Conservation (phyloP, 1,140 invertebrate species). For the Bombyx mandarina region DNA sequence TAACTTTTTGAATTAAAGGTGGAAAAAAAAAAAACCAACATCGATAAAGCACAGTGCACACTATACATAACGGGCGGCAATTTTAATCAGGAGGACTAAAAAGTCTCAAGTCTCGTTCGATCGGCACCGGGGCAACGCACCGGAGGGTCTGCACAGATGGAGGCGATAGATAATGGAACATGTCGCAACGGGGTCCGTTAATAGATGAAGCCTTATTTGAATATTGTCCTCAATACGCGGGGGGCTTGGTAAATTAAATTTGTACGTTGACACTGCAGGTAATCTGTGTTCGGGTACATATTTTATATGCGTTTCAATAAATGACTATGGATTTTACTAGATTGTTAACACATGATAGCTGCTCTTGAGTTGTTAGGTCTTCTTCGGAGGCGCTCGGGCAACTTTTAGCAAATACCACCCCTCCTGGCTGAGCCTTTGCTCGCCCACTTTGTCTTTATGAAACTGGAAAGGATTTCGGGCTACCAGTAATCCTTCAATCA, state of each 20-base stretch:
- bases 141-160: slow-evolving; percentile 44
- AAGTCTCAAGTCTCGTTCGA: slow-evolving; percentile 21
- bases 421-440: no score
- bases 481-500: no score
- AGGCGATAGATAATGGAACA: slow-evolving; percentile 59
- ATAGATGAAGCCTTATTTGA: slow-evolving; percentile 69
- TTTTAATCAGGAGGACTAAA: slow-evolving; percentile 13
- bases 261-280: slow-evolving; percentile 46
- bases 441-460: no score
- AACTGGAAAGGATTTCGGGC: no score
- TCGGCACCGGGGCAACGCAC: slow-evolving; percentile 6
- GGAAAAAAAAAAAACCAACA: no score
- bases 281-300: background rate
- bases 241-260: slow-evolving; percentile 64
- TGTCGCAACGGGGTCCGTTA: slow-evolving; percentile 52
- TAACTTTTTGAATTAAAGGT: no score
- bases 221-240: slow-evolving; percentile 60
- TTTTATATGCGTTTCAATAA: no score
- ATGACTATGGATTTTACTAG: no score
- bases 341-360: no score
- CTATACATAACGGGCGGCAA: slow-evolving; percentile 1
- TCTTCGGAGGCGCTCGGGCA: no score
- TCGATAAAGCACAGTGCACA: background rate
- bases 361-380: no score
- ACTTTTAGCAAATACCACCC: no score